These are phyloP conservation scores for Ganaspis brasiliensis DNA, from an alignment of 2,888 invertebrate species.

Conservation along the genomic window DNA sequence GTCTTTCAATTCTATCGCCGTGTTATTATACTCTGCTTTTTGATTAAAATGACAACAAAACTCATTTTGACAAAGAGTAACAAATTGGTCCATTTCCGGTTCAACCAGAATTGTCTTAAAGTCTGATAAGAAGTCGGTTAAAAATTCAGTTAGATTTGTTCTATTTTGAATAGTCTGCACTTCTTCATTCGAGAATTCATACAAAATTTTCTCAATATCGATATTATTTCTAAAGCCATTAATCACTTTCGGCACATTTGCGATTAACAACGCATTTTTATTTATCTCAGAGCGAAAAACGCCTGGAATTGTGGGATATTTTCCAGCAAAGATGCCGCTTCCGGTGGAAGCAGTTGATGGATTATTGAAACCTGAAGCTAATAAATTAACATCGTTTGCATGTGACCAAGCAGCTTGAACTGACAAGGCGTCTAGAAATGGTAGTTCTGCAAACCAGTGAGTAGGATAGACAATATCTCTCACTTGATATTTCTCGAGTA, in stretches of 20 bases:
- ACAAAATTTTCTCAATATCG: background rate
- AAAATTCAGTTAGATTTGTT: background rate
- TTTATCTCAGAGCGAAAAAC: constrained; percentile 60
- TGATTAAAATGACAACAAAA: constrained; percentile 71
- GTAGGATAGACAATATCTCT: constrained; percentile 81
- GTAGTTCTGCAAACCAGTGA: constrained; percentile 83
- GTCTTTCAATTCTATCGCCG: background rate
- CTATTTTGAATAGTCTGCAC: background rate
- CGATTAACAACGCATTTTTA: constrained; percentile 79
- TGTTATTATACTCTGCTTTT: constrained; percentile 26
- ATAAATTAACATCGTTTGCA: constrained; percentile 80
- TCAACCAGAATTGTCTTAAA: background rate
- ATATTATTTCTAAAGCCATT: constrained; percentile 74
- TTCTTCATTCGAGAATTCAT: constrained; percentile 21
- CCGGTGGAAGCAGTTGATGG: constrained; percentile 78
- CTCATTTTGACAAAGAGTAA: constrained; percentile 58
- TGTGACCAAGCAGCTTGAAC: constrained; percentile 81
- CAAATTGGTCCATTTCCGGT: constrained; percentile 1
- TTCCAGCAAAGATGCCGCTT: constrained; percentile 81
- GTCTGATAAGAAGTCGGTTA: background rate
- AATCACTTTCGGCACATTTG: constrained; percentile 81
- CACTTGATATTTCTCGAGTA: constrained; percentile 78
- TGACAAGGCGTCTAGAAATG: constrained; percentile 81
- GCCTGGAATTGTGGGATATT: constrained; percentile 38
- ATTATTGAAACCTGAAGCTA: constrained; percentile 81